Percentiles rank a stretch among this genome's conserved stretches.
phyloP scores from a whole-genome alignment of 2,797 vertebrate genomes.

The Cirrhinus mrigala region DNA sequence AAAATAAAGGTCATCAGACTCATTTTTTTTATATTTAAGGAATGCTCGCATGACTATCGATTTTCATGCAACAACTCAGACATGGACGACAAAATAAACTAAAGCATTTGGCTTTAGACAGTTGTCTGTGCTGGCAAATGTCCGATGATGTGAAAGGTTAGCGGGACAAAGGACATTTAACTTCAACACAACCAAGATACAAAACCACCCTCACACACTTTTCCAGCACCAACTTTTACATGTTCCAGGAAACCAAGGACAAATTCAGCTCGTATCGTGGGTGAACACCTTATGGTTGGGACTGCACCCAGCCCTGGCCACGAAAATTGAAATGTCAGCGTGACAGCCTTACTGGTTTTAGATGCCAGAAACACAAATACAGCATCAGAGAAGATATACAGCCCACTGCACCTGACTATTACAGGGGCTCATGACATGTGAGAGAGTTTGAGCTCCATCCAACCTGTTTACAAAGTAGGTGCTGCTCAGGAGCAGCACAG shows the following conservation, averaged over 20 bases:
- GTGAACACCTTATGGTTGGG: conserved; percentile 43
- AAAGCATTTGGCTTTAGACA: background rate
- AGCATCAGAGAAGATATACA: conserved; percentile 5
- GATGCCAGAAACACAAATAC: conserved; percentile 19
- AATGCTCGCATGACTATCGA: background rate
- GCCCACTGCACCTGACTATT: background rate
- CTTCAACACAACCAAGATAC: conserved; percentile 33
- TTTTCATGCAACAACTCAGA: background rate
- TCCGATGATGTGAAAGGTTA: conserved; percentile 44
- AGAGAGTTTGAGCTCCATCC: conserved; percentile 20
- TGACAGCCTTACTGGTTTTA: conserved; percentile 18
- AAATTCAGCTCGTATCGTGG: conserved; percentile 9
- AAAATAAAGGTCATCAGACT: background rate
- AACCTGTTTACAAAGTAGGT: conserved; percentile 28
- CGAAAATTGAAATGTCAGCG: conserved; percentile 45
- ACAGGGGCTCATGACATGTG: background rate
- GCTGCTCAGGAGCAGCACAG: conserved; percentile 21
- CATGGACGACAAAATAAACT: background rate
- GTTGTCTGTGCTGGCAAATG: conserved; percentile 16
- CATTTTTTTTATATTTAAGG: background rate
- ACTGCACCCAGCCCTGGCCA: conserved; percentile 33
- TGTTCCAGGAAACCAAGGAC: conserved; percentile 35
- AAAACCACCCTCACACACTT: conserved; percentile 13
- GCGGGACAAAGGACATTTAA: conserved; percentile 29
- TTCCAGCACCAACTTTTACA: conserved; percentile 9